These are phyloP conservation scores for Nannobrachium achirus DNA, from an alignment of 2,113 vertebrate genomes.

Conservation along the genomic window DNA sequence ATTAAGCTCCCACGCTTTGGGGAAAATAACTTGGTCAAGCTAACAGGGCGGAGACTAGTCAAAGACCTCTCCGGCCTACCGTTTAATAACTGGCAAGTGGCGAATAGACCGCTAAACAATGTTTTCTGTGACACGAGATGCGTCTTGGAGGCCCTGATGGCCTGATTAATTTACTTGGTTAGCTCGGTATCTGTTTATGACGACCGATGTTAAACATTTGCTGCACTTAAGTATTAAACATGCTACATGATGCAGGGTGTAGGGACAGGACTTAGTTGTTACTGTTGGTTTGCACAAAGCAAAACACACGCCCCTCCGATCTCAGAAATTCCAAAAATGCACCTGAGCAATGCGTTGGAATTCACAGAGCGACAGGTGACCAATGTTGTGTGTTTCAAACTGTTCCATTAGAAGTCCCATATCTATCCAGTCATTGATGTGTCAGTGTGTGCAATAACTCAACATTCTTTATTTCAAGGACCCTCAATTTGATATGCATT, in stretches of 20 bases:
- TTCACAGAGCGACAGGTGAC: background rate
- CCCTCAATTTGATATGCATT: no score
- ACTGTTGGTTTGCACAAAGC: background rate
- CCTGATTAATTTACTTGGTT: background rate
- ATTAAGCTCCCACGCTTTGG: background rate
- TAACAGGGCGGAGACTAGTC: conserved; percentile 38
- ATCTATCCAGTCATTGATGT: no score
- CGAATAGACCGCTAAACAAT: no score
- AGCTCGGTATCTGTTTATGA: background rate
- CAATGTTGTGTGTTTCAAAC: no score
- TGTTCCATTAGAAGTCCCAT: no score
- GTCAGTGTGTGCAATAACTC: no score
- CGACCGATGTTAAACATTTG: background rate
- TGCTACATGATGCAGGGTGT: background rate
- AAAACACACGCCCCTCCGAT: background rate
- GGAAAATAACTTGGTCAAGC: conserved; percentile 4
- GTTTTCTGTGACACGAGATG: conserved; percentile 1
- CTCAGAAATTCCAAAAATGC: background rate
- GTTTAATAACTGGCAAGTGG: background rate
- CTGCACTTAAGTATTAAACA: background rate
- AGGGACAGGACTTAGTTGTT: no score
- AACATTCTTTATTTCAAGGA: no score
- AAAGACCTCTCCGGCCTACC: background rate
- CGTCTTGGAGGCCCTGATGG: background rate
- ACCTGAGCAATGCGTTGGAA: background rate